phyloP scores from a whole-genome alignment of 2,888 invertebrate species.

The Drosophila borealis region DNA sequence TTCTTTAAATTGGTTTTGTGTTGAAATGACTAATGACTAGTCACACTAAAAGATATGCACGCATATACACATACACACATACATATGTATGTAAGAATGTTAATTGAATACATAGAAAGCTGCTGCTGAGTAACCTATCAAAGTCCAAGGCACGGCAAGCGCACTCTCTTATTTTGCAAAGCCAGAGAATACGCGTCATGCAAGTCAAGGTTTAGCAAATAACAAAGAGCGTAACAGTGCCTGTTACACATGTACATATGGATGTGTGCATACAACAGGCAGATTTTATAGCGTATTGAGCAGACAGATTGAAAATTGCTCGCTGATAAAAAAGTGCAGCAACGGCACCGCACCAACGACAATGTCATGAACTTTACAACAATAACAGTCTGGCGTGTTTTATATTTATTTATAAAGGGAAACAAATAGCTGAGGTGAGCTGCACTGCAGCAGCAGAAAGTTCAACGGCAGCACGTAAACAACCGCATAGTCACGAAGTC shows the following conservation, averaged over 20 bases:
- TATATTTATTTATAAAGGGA: conserved; percentile 37
- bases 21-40: conserved; percentile 65
- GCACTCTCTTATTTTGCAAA: conserved; percentile 26
- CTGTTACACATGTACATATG: not conserved
- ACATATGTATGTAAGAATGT: conserved; percentile 17
- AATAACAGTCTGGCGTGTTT: conserved; percentile 51
- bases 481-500: conserved; percentile 18
- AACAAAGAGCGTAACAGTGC: conserved; percentile 10
- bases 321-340: conserved; percentile 36
- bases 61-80: not conserved
- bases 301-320: conserved; percentile 29
- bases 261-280: not conserved
- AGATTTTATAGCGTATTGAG: conserved; percentile 26
- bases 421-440: conserved; percentile 55
- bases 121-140: conserved; percentile 54
- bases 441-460: conserved; percentile 49
- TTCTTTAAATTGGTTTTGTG: conserved; percentile 62
- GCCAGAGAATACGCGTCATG: not conserved
- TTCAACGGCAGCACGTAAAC: conserved; percentile 74
- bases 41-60: conserved; percentile 23
- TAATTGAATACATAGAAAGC: conserved; percentile 63
- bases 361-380: conserved; percentile 67
- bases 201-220: conserved; percentile 10
- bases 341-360: conserved; percentile 8
- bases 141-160: conserved; percentile 33